phyloP scores from a whole-genome alignment of 2,888 invertebrate species.

The Cryptocheilus praepositus region DNA sequence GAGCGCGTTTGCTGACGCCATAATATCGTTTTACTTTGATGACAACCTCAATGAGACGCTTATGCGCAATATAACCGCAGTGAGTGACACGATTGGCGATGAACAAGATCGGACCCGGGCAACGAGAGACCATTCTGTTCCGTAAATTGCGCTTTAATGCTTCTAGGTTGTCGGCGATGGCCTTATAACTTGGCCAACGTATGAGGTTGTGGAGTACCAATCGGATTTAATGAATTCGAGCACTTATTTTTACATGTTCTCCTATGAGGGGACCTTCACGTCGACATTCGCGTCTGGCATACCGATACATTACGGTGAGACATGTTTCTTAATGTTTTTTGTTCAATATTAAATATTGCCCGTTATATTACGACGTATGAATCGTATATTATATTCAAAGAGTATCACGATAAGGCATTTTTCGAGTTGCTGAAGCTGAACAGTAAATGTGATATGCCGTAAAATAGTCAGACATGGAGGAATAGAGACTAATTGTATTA shows the following conservation, averaged over 20 bases:
- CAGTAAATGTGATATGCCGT: no score
- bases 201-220: constrained; percentile 43
- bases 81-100: constrained; percentile 20
- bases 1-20: constrained; percentile 35
- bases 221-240: constrained; percentile 54
- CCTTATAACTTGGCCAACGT: constrained; percentile 46
- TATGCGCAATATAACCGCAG: constrained; percentile 43
- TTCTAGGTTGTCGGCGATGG: constrained; percentile 55
- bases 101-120: not conserved
- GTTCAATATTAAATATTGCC: no score
- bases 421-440: no score
- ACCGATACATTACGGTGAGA: constrained; percentile 52
- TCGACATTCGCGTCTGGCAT: constrained; percentile 31
- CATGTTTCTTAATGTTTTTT: not conserved
- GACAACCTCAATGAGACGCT: constrained; percentile 35
- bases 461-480: no score
- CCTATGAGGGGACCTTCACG: constrained; percentile 62
- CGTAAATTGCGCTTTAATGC: no score
- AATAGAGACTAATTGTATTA: no score
- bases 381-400: no score
- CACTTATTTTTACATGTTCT: constrained; percentile 59
- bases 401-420: no score
- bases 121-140: not conserved
- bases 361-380: no score
- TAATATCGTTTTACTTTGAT: constrained; percentile 55